Evolutionary conservation across 1,140 invertebrate species (phyloP), one percentile per base, ranked within the genome.

Genomic region (Aethina tumida): DNA sequence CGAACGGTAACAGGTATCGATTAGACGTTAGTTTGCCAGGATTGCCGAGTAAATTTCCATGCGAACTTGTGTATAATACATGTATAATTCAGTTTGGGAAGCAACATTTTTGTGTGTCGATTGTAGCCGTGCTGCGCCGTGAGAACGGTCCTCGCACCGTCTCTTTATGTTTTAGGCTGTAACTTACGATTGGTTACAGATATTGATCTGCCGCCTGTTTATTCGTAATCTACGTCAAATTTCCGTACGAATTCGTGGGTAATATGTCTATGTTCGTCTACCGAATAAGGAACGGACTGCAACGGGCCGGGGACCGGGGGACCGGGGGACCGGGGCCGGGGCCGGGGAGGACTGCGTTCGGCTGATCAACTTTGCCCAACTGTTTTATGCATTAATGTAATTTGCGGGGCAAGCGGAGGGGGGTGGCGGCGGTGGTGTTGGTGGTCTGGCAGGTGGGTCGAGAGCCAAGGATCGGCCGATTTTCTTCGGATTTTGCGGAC

Each of bases 221-320:
- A 56, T 52, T 53, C 53, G 50, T 50, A 52, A 52, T 54, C 49
- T 49, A 49, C 49, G 49, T 47, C 43, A 47, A 53, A 51, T 53
- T 53, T 53, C 45, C 50, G 41, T 47, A 37, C 49, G 42, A 37
- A 48, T 52, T 49, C 38, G 42, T 45, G 45, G 42, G 39, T 45
- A 45, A 44, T 45, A 47, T 43, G 47, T 49, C 47, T 41, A 45
- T 41, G 30, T 33, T 45, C 35, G 20, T n/a, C 14, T 29, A 24
- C 14, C 14, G 35, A 38, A 46, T 39, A 41, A 38, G 19, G 34
- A 28, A 17, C 18, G 28, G 25, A 27, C 18, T 24, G 20, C 31
- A 37, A 15, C 8, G 5, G 16, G 16, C 5, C 4, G 30, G 13
- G 13, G 12, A 19, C 10, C 27, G 10, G 19, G 27, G 17, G 17